Evolutionary conservation across 2,888 invertebrate genomes (phyloP).

Genomic region (Rhynchonema sp.): DNA sequence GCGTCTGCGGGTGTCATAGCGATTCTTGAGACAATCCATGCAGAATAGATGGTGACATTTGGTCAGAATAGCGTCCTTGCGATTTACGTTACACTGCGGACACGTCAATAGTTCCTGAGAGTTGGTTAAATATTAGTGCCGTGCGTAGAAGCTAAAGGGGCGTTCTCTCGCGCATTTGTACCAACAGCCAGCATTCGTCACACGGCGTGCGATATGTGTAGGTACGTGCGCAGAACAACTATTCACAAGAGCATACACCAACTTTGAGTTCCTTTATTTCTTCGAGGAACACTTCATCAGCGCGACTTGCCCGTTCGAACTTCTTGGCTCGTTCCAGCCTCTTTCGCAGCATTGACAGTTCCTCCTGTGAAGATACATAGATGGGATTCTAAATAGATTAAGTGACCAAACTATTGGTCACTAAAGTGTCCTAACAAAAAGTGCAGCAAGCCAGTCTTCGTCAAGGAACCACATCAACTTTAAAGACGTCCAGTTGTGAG

Average conservation of each 20-base stretch:
- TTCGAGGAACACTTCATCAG: conserved; percentile 86
- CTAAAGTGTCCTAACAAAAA: no score
- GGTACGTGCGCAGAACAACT: no score
- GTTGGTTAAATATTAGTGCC: no score
- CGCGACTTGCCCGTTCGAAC: conserved; percentile 80
- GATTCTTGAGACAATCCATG: conserved; percentile 88
- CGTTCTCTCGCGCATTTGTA: no score
- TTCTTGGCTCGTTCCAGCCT: conserved; percentile 93
- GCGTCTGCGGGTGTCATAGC: conserved; percentile 89
- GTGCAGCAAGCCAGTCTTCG: no score
- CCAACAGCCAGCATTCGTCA: no score
- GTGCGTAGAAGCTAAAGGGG: no score
- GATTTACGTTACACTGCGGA: conserved; percentile 44
- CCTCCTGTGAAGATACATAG: conserved; percentile 69
- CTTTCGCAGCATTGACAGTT: conserved; percentile 67
- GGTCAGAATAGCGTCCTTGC: conserved; percentile 92
- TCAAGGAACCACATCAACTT: no score
- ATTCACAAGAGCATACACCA: background rate
- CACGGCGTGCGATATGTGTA: no score
- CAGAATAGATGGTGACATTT: conserved; percentile 99
- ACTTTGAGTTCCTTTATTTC: conserved; percentile 85
- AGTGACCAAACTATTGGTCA: background rate
- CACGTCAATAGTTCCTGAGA: conserved; percentile 88
- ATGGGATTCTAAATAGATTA: no score
- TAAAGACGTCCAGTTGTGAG: no score